These are phyloP conservation scores for Pemphigus obesinymphae DNA, from an alignment of 1,140 invertebrate genomes.

Conservation along the genomic window DNA sequence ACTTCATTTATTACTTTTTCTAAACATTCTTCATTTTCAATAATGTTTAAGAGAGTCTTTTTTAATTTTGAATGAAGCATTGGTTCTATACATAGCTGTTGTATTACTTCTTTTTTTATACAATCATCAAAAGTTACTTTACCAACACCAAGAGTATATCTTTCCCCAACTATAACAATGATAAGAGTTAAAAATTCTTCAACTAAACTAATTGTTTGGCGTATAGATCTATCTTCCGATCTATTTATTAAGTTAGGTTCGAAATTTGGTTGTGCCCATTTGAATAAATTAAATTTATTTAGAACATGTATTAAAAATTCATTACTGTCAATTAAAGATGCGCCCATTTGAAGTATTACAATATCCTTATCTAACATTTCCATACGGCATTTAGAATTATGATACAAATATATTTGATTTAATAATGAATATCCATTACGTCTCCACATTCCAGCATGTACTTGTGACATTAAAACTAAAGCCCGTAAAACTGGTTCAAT, in stretches of 20 bases:
- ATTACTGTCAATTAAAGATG: slow-evolving; percentile 79
- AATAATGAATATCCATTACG: slow-evolving; percentile 94
- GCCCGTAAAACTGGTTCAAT: slow-evolving; percentile 68
- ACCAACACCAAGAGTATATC: slow-evolving; percentile 75
- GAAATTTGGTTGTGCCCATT: slow-evolving; percentile 74
- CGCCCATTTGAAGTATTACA: slow-evolving; percentile 82
- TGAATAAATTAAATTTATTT: slow-evolving; percentile 83
- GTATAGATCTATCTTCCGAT: too few species aligned
- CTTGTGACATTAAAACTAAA: slow-evolving; percentile 75
- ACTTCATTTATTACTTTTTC: slow-evolving; percentile 85
- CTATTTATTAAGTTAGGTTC: slow-evolving; percentile 64
- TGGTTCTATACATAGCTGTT: slow-evolving; percentile 89
- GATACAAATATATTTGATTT: slow-evolving; percentile 94
- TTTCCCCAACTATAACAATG: slow-evolving; percentile 81
- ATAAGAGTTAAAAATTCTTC: slow-evolving; percentile 89
- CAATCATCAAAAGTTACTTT: slow-evolving; percentile 75
- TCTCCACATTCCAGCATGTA: slow-evolving; percentile 95
- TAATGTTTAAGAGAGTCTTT: slow-evolving; percentile 79
- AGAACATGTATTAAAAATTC: slow-evolving; percentile 92
- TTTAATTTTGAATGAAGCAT: slow-evolving; percentile 88
- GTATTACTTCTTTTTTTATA: slow-evolving; percentile 92
- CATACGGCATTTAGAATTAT: slow-evolving; percentile 87
- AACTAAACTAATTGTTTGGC: slow-evolving; percentile 78
- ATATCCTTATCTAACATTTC: slow-evolving; percentile 97
- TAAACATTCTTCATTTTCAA: slow-evolving; percentile 75